Evolutionary conservation across 2,888 invertebrate genomes (phyloP).

Genomic region (Salticus scenicus): DNA sequence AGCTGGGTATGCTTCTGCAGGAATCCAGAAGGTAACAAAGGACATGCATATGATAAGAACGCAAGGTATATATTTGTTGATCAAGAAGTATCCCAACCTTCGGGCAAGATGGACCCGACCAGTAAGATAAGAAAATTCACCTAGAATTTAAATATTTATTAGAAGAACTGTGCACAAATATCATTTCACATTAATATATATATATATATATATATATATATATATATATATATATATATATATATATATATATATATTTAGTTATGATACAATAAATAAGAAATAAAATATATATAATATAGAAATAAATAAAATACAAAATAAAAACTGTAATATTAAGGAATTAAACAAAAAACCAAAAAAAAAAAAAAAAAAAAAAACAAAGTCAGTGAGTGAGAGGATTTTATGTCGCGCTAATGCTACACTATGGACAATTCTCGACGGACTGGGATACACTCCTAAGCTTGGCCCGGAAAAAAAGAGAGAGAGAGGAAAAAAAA

Average conservation of each 20-base stretch:
- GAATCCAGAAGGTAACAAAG: slow-evolving; percentile 71
- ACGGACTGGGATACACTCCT: too few relatives aligned
- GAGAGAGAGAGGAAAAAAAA: too few relatives aligned
- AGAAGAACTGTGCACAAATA: not conserved
- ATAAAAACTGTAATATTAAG: not conserved
- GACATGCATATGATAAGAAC: slow-evolving; percentile 70
- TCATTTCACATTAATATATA: too few relatives aligned
- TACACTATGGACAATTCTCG: too few relatives aligned
- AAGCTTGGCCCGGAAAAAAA: too few relatives aligned
- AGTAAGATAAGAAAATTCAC: slow-evolving; percentile 68
- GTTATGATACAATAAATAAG: too few relatives aligned
- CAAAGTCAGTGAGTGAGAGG: too few relatives aligned
- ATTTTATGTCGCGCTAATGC: too few relatives aligned
- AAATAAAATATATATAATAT: not conserved
- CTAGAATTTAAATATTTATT: slow-evolving; percentile 45
- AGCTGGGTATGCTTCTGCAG: slow-evolving; percentile 71
- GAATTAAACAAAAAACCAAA: too few relatives aligned
- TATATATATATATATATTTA: not conserved
- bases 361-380: too few relatives aligned
- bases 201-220: not conserved
- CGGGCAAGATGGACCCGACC: slow-evolving; percentile 60
- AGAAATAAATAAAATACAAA: not conserved
- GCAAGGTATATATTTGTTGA: slow-evolving; percentile 70
- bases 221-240: not conserved
- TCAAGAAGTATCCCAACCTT: slow-evolving; percentile 66